Evolutionary conservation across 1,140 invertebrate species (phyloP).

Genomic region (Eciton burchellii): DNA sequence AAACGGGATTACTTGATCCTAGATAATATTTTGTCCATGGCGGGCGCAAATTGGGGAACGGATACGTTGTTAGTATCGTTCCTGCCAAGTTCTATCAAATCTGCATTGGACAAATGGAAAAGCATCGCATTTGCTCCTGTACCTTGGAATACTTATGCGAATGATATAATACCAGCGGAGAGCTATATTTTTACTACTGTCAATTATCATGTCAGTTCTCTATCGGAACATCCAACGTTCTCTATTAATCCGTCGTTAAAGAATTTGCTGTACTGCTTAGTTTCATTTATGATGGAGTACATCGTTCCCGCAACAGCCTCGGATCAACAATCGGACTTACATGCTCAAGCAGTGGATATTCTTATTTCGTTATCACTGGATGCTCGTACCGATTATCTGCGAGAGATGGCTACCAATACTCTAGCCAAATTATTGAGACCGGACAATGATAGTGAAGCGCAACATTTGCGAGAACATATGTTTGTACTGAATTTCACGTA

Average conservation of each 20-base stretch:
- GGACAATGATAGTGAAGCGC: constrained; percentile 87
- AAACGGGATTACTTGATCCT: constrained; percentile 85
- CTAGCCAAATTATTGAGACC: constrained; percentile 87
- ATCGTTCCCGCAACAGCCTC: constrained; percentile 85
- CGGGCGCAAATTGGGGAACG: constrained; percentile 86
- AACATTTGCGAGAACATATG: constrained; percentile 88
- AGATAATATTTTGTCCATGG: constrained; percentile 88
- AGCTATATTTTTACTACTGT: constrained; percentile 90
- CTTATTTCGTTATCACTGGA: constrained; percentile 92
- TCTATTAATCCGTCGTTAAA: constrained; percentile 90
- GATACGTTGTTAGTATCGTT: constrained; percentile 86
- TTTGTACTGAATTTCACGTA: constrained; percentile 90
- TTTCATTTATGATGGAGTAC: constrained; percentile 89
- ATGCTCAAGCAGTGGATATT: constrained; percentile 86
- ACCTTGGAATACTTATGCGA: constrained; percentile 88
- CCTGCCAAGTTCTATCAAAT: constrained; percentile 87
- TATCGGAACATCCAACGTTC: constrained; percentile 87
- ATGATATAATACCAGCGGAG: constrained; percentile 93
- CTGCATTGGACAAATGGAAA: constrained; percentile 89
- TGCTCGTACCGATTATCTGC: constrained; percentile 90
- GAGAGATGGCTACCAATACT: constrained; percentile 87
- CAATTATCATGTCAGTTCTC: constrained; percentile 86
- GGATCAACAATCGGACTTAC: constrained; percentile 83
- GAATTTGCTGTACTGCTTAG: constrained; percentile 88
- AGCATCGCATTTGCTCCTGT: constrained; percentile 85